A percentile compares a stretch with the other conserved stretches of the same genome.
Conservation (phyloP, 2,113 vertebrate species). For the Coracopsis vasa region DNA sequence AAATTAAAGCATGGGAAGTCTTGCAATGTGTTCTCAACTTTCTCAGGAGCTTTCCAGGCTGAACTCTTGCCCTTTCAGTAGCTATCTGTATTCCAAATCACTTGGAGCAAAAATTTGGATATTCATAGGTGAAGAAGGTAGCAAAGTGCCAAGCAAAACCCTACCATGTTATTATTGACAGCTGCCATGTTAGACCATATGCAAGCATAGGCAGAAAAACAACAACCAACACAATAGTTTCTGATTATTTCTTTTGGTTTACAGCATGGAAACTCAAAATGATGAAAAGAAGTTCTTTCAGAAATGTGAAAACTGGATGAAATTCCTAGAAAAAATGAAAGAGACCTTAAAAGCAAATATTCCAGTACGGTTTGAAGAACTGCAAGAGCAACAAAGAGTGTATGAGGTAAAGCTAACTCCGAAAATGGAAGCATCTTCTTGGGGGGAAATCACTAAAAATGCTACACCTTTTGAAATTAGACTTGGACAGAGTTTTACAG, state of each 20-base stretch:
- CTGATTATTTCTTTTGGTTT: not conserved
- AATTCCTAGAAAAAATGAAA: constrained; percentile 85
- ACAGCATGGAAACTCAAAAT: constrained; percentile 75
- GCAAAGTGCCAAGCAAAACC: not conserved
- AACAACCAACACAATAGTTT: not conserved
- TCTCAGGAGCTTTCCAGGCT: not conserved
- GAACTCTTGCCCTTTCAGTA: not conserved
- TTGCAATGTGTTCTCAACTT: not conserved
- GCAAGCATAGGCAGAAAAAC: not conserved
- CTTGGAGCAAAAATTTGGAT: not conserved
- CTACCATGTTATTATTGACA: not conserved
- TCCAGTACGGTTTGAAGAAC: constrained; percentile 70
- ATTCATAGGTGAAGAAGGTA: not conserved
- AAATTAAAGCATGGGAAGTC: not conserved
- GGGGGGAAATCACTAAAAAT: not conserved
- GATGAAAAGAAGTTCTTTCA: constrained; percentile 81
- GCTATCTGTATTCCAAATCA: not conserved
- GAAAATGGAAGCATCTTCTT: not conserved
- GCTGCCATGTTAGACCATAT: not conserved
- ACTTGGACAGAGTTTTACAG: not conserved
- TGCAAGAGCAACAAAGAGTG: constrained; percentile 83
- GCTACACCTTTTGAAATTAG: not conserved
- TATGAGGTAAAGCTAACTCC: constrained; percentile 78
- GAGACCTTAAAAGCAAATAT: constrained; percentile 75
- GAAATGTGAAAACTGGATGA: constrained; percentile 87